A percentile compares a stretch with the other conserved stretches of the same genome.
phyloP scores from a whole-genome alignment of 2,113 vertebrate genomes.

The Peromyscus polionotus region DNA sequence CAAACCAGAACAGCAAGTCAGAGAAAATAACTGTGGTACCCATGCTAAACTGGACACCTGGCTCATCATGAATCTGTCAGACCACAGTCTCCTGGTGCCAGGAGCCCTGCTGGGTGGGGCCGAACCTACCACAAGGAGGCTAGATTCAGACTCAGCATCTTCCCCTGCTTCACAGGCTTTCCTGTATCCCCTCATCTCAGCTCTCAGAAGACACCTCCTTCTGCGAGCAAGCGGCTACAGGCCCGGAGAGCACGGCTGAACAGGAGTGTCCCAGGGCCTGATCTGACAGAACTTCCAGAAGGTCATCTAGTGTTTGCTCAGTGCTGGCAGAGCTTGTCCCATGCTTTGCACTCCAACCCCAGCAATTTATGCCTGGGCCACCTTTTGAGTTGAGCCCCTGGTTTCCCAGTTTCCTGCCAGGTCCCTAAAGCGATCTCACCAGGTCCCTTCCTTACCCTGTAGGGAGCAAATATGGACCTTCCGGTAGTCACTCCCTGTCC shows the following conservation, averaged over 20 bases:
- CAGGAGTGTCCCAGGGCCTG: background rate
- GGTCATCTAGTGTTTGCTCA: background rate
- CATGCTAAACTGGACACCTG: background rate
- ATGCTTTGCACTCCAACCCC: background rate
- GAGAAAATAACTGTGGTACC: conserved; percentile 23
- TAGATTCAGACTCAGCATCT: background rate
- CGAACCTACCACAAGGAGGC: background rate
- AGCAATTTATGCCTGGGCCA: background rate
- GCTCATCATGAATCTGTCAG: background rate
- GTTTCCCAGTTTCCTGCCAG: background rate
- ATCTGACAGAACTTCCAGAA: background rate
- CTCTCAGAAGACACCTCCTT: background rate
- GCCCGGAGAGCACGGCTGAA: background rate
- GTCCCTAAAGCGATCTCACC: background rate
- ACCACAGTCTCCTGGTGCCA: background rate
- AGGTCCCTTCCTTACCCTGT: conserved; percentile 65
- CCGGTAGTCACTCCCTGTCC: conserved; percentile 84
- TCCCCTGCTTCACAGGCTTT: background rate
- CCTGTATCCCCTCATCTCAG: background rate
- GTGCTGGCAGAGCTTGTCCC: background rate
- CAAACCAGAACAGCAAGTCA: conserved; percentile 53
- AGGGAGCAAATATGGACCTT: conserved; percentile 76
- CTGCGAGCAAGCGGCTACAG: background rate
- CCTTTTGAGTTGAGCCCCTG: background rate
- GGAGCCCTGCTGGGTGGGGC: background rate